Percentiles rank a stretch among this genome's conserved stretches.
phyloP scores from a whole-genome alignment of 2,797 vertebrate genomes.

The Hippopotamyrus pictus region DNA sequence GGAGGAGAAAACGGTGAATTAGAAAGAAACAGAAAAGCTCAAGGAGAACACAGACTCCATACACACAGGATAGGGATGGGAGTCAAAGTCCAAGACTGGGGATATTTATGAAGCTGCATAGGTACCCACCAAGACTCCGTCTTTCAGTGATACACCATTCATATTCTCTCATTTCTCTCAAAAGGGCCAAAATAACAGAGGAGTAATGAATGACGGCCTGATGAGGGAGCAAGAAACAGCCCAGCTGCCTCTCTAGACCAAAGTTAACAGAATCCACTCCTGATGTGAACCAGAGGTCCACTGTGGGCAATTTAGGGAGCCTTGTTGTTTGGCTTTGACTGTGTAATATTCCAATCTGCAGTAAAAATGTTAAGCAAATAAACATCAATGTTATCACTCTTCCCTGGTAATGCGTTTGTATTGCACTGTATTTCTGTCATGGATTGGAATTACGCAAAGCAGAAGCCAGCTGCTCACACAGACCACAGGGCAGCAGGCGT shows the following conservation, averaged over 20 bases:
- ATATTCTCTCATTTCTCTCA: background rate
- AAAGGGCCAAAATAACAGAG: background rate
- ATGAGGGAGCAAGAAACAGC: background rate
- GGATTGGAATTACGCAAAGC: background rate
- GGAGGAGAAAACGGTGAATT: background rate
- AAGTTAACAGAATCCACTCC: background rate
- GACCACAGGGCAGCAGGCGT: background rate
- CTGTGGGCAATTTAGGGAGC: too few relatives aligned
- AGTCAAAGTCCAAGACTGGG: background rate
- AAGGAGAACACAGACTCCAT: background rate
- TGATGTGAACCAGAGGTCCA: too few relatives aligned
- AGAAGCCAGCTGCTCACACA: background rate
- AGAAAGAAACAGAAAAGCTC: background rate
- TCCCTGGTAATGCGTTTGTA: background rate
- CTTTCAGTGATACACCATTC: background rate
- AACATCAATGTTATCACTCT: background rate
- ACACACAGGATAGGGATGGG: background rate
- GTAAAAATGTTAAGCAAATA: background rate
- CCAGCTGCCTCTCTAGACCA: background rate
- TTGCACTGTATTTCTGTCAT: background rate
- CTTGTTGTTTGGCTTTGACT: background rate
- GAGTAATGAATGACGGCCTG: background rate
- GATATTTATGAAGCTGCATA: background rate
- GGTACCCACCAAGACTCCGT: background rate
- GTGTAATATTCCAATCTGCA: background rate